phyloP scores from a whole-genome alignment of 2,113 vertebrate species.

The Pogona vitticeps region DNA sequence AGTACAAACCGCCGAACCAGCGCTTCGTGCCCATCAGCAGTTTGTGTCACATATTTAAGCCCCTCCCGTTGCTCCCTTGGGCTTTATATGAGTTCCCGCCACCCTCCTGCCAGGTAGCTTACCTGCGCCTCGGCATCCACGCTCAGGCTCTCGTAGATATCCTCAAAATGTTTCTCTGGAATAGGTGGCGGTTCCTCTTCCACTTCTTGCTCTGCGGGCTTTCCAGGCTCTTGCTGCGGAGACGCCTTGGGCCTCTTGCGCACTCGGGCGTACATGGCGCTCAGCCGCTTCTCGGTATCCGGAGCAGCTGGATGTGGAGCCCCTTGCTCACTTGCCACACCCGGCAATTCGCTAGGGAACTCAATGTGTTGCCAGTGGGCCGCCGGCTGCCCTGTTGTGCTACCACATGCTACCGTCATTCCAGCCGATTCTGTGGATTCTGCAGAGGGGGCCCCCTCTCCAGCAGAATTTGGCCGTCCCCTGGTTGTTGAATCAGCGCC shows the following conservation, averaged over 20 bases:
- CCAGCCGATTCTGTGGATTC: too few species aligned
- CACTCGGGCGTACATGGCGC: constrained; percentile 42
- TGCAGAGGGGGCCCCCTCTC: background rate
- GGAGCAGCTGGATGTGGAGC: background rate
- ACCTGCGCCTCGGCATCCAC: accelerated
- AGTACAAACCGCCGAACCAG: too few species aligned
- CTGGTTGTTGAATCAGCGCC: background rate
- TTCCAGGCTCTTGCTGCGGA: accelerated
- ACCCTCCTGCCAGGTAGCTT: background rate
- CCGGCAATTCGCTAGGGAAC: background rate
- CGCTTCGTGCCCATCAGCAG: too few species aligned
- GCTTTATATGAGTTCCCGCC: too few species aligned
- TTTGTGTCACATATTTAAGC: too few species aligned
- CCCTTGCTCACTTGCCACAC: accelerated
- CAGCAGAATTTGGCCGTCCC: too few species aligned
- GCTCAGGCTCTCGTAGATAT: constrained; percentile 8
- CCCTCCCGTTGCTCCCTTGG: too few species aligned
- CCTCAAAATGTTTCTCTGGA: constrained; percentile 40
- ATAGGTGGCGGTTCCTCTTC: constrained; percentile 43
- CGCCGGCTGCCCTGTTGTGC: background rate
- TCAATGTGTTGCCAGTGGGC: background rate
- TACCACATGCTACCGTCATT: too few species aligned
- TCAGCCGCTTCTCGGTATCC: background rate
- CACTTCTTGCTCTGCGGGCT: background rate
- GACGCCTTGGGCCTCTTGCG: background rate